Evolutionary conservation across 2,113 vertebrate genomes (phyloP), one percentile per base, ranked within the genome.

Genomic region (Dunckerocampus dactyliophorus): DNA sequence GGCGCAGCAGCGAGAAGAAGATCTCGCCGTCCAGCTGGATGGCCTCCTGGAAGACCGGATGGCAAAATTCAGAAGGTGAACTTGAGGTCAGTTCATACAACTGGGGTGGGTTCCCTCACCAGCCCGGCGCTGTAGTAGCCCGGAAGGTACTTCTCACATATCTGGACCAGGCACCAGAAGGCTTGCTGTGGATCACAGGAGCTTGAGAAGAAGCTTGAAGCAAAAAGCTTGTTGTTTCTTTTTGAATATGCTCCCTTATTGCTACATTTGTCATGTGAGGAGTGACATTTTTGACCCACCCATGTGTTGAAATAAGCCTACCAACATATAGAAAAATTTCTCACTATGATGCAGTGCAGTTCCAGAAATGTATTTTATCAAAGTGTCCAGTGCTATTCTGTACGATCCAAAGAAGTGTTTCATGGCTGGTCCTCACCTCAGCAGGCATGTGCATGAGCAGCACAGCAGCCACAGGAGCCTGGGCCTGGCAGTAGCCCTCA

Each of bases 391-490:
- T 39, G 9, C 37, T 39, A 5, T 28, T 28, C 24, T 28, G 24
- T 5, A 5, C 24, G 5, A 28, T 2, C 24, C 24, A 28, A 28
- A 28, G 24, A 8, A 39, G 10, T 39, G 37, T 39, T 39, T 43
- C 12, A 0, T 16, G 11, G 4, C 14, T 51, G 24, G 2, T 20
- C 24, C 89, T 88, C 67, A 96, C 94, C 93, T 96, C 94, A 1
- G 94, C 94, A 13, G 94, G 94, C 94, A 96, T 96, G 74, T 96
- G 94, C 94, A 96, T 96, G 69, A 96, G 92, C 73, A 96, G 84
- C 43, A 96, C 94, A 0, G 94, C 94, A 0, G 94, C 94, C 77
- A 96, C 94, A 0, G 94, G 94, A 12, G 94, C 94, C 87, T 96
- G 94, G 2, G 94, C 94, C 88, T 96, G 94, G 83, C 94, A 96